phyloP scores from a whole-genome alignment of 2,888 invertebrate genomes.

The Rhodophaea formosa region DNA sequence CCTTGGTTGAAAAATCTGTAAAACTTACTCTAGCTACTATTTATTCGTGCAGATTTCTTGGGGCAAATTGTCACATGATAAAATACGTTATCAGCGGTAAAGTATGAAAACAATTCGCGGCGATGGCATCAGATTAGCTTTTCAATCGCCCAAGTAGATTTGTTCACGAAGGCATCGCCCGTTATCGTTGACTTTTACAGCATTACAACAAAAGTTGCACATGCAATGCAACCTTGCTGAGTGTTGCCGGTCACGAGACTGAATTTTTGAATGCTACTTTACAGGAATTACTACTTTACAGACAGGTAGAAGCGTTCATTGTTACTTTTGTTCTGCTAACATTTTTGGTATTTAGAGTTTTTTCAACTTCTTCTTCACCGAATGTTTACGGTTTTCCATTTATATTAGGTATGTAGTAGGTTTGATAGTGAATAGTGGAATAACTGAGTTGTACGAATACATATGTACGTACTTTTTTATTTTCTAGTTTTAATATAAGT shows the following conservation, averaged over 20 bases:
- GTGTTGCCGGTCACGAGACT: not conserved
- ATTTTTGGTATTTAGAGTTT: not conserved
- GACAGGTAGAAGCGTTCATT: not conserved
- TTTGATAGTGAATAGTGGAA: too few species aligned
- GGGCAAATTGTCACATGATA: not conserved
- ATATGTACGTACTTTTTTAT: too few species aligned
- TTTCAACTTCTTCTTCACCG: too few species aligned
- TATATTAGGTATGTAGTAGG: too few species aligned
- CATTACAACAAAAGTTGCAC: not conserved
- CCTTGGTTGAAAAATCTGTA: too few species aligned
- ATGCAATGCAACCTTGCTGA: not conserved
- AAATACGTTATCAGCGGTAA: constrained; percentile 1
- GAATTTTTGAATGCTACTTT: constrained; percentile 4
- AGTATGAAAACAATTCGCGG: constrained; percentile 10
- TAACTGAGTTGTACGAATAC: too few species aligned
- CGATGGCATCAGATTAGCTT: constrained; percentile 6
- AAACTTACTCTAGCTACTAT: too few species aligned
- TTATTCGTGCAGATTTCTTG: not conserved
- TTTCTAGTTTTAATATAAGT: too few species aligned
- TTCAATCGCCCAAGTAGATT: constrained; percentile 6
- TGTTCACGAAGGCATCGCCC: constrained; percentile 6
- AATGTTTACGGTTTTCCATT: too few species aligned
- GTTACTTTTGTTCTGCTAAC: not conserved
- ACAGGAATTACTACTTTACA: not conserved
- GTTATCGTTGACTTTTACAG: constrained; percentile 12